Conservation (phyloP, 2,888 invertebrate species). For the Platerodrilus igneus region DNA sequence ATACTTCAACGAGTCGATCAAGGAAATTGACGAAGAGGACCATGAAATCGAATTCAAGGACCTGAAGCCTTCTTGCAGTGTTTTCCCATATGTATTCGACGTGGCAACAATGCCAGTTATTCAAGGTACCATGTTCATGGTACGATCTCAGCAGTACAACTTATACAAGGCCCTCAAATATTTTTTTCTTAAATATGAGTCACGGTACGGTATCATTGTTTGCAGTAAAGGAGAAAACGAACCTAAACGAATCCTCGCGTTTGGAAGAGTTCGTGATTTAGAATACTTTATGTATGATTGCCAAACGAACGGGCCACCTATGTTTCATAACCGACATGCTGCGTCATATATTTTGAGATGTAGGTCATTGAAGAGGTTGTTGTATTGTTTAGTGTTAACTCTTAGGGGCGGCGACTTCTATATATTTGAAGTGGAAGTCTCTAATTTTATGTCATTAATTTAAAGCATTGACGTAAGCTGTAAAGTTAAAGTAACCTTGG, state of each 20-base stretch:
- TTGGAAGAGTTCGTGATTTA: constrained; percentile 42
- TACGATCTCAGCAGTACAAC: constrained; percentile 55
- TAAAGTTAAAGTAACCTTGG: too few relatives aligned
- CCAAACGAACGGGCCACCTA: constrained; percentile 57
- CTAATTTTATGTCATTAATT: constrained; percentile 35
- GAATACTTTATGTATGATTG: constrained; percentile 68
- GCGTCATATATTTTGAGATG: constrained; percentile 59
- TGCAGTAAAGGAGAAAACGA: constrained; percentile 50
- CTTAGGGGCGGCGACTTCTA: constrained; percentile 49
- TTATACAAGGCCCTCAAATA: constrained; percentile 58
- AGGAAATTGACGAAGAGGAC: constrained; percentile 50
- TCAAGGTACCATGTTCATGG: constrained; percentile 60
- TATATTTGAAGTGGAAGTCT: constrained; percentile 41
- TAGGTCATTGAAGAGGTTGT: constrained; percentile 51
- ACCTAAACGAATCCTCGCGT: constrained; percentile 38
- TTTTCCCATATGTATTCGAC: constrained; percentile 57
- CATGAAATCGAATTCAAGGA: constrained; percentile 57
- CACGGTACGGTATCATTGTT: constrained; percentile 54
- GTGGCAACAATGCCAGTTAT: constrained; percentile 55
- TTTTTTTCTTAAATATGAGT: constrained; percentile 53
- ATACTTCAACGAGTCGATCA: constrained; percentile 53
- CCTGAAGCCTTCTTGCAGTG: constrained; percentile 52
- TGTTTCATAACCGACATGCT: constrained; percentile 54
- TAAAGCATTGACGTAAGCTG: constrained; percentile 4
- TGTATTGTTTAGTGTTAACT: constrained; percentile 60